Base-by-base conservation (phyloP, 2,797 vertebrate genomes). In the Triplophysa bombifrons region DNA sequence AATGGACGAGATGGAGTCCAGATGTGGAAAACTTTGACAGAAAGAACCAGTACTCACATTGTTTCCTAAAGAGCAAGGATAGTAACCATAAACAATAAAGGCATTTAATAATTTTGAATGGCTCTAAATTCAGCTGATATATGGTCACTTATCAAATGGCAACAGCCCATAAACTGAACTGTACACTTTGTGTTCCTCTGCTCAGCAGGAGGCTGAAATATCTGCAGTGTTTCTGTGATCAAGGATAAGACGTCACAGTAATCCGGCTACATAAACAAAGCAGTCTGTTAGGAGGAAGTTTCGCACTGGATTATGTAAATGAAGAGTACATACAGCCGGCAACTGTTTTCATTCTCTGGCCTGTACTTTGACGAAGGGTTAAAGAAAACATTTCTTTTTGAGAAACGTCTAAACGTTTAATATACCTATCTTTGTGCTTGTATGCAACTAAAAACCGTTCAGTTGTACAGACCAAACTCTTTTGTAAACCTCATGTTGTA, bases 321-420 rank as follows among this genome's bases (percentile, higher is more conserved):
- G n/a, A 63, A 22, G n/a, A 44, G 69, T 66, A 51, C 84, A 85
- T 82, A 87, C 74, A 76, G 68, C 50, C 61, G 17, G 80, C 30
- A 30, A 72, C 72, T 83, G 72, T 76, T 87, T 84, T 68, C 7
- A 63, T 46, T 71, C 64, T 77, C 84, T 79, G 73, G 85, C 80
- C n/a, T 46, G 64, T 38, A 48, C 65, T 48, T 75, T 46, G 22
- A 51, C 48, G 4, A 44, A 34, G 67, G 68, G 55, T 56, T 68
- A 46, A 30, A 41, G 11, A 27, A 70, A 1, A 25, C 25, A 1
- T 25, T 25, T 25, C 2, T 25, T 25, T 25, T 25, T 68, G 53
- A 19, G 60, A 78, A 72, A 48, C 77, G 74, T 34, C 80, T 63
- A 88, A 83, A 58, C 72, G 85, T 89, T 90, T 83, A 41, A 34